These are phyloP conservation scores for Diarsia dahlii DNA, from an alignment of 2,888 invertebrate genomes.

Conservation along the genomic window DNA sequence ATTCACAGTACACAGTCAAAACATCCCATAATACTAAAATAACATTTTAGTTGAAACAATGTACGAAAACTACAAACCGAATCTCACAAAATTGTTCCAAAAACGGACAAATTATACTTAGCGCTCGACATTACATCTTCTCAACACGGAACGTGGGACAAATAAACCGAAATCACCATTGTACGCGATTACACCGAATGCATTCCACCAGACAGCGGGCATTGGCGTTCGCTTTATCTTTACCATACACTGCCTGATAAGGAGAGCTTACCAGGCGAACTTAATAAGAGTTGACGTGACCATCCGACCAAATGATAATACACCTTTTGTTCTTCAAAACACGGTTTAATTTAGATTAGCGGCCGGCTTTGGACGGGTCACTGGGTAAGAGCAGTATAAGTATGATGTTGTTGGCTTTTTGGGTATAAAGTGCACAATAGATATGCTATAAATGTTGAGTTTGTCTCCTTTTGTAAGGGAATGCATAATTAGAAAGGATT, in stretches of 20 bases:
- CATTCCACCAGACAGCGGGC: slow-evolving; percentile 80
- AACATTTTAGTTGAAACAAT: background rate
- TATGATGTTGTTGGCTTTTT: slow-evolving; percentile 77
- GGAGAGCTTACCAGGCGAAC: slow-evolving; percentile 87
- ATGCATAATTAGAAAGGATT: slow-evolving; percentile 52
- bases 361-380: slow-evolving; percentile 66
- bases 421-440: slow-evolving; percentile 76
- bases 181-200: slow-evolving; percentile 80
- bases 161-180: slow-evolving; percentile 61
- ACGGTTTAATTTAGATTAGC: slow-evolving; percentile 79
- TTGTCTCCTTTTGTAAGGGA: slow-evolving; percentile 62
- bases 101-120: slow-evolving; percentile 31
- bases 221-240: slow-evolving; percentile 87
- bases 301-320: slow-evolving; percentile 73
- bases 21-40: background rate
- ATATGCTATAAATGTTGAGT: slow-evolving; percentile 72
- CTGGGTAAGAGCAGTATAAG: slow-evolving; percentile 78
- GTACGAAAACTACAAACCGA: slow-evolving; percentile 36
- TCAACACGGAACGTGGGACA: slow-evolving; percentile 41
- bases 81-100: slow-evolving; percentile 14
- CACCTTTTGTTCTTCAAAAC: slow-evolving; percentile 74
- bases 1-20: background rate
- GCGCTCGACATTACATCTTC: slow-evolving; percentile 51
- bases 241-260: slow-evolving; percentile 88
- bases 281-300: slow-evolving; percentile 85